Base-by-base conservation (phyloP, 2,888 invertebrate species). In the Seladonia tumulorum region DNA sequence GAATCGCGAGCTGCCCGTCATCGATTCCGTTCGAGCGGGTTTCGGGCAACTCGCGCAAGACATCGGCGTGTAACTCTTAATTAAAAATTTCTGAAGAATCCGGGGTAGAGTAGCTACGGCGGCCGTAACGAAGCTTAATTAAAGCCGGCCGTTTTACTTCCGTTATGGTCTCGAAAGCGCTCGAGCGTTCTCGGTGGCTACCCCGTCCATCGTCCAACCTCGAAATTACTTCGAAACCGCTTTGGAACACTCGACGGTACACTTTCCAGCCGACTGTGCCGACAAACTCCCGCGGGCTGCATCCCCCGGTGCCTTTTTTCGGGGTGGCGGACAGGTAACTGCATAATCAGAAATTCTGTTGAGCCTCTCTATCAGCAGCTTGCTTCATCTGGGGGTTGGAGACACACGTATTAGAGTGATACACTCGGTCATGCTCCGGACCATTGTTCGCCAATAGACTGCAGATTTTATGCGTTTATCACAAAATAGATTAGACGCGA, bases 151-250 rank as follows among this genome's bases (percentile, higher is more conserved):
- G 85, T 86, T 89, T 84, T 88, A 87, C 87, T 88, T 87, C 84
- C 87, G 88, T 88, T 83, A 83, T 87, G 81, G 82, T 88, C 88
- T 81, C 80, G 88, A 88, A 88, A 82, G 87, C 77, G 82, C 88
- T 81, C 82, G 79, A 86, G 84, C 82, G 75, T 53, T n/a, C 53
- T 53, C 53, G 53, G 53, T n/a, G 84, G 18, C 35, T 45, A 2
- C 45, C 39, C 35, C 66, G 29, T 66, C 66, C 35, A 66, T 66
- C 66, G 66, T 73, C 73, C 73, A 78, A 82, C 88, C 87, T 83
- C 71, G 86, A 88, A 90, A 86, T 90, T 90, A 89, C 79, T 83
- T 87, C 81, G 86, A 88, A 89, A 90, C 85, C 85, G 88, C 82
- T 85, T 90, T 84, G 74, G 80, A 82, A 86, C 85, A 85, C 84